These are phyloP conservation scores for Parauchenoglanis punctatus DNA, from an alignment of 2,797 vertebrate species.

Conservation along the genomic window DNA sequence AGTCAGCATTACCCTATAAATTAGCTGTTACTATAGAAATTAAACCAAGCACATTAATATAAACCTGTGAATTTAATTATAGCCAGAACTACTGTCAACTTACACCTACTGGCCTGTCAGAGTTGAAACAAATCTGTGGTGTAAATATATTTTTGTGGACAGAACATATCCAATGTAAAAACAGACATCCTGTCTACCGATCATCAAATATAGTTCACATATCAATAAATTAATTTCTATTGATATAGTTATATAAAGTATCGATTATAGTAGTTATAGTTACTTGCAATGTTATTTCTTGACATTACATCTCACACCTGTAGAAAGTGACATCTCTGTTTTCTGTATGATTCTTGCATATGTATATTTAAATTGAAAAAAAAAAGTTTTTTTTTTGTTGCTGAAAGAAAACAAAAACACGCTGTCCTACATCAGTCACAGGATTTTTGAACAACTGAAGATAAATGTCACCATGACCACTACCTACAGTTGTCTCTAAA, in stretches of 20 bases:
- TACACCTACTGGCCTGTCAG: background rate
- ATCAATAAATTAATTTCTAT: background rate
- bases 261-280: too few species aligned
- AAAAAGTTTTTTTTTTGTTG: background rate
- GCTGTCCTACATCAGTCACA: background rate
- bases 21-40: background rate
- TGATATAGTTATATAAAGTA: background rate
- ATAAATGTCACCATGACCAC: background rate
- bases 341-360: background rate
- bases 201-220: background rate
- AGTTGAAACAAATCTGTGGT: background rate
- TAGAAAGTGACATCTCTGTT: background rate
- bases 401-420: background rate
- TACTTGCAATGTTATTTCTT: too few species aligned
- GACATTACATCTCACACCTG: too few species aligned
- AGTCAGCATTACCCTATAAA: background rate
- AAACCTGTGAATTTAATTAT: background rate
- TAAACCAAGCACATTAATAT: background rate
- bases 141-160: background rate
- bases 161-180: background rate
- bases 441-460: background rate
- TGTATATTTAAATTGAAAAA: background rate
- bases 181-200: background rate
- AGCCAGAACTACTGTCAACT: background rate
- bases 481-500: background rate